These are phyloP conservation scores for Eurytoma californica DNA, from an alignment of 2,888 invertebrate genomes.

Conservation along the genomic window DNA sequence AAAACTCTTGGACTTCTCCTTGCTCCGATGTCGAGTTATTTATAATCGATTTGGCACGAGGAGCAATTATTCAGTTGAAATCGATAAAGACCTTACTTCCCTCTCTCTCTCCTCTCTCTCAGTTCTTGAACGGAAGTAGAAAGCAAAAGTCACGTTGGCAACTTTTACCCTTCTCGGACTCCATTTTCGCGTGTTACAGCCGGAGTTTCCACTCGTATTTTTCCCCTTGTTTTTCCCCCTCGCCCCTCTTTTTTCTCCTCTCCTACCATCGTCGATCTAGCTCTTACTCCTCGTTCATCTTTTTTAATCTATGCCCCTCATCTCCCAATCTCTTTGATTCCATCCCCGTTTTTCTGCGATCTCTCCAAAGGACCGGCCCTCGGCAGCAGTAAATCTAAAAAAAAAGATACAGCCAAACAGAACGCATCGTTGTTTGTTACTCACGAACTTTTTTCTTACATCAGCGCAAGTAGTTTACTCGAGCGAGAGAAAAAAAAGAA, in stretches of 20 bases:
- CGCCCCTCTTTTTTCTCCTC: not conserved
- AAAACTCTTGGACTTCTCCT: conserved; percentile 26
- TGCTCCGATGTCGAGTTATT: conserved; percentile 35
- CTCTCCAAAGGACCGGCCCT: too few species aligned
- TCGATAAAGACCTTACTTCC: conserved; percentile 29
- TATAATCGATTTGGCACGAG: conserved; percentile 55
- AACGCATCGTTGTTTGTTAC: too few species aligned
- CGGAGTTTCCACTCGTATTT: conserved; percentile 12
- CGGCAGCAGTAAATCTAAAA: too few species aligned
- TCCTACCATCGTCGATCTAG: not conserved
- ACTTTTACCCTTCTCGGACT: conserved; percentile 12
- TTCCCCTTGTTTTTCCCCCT: not conserved
- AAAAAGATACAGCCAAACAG: too few species aligned
- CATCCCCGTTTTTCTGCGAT: not conserved
- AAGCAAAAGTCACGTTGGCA: conserved; percentile 43
- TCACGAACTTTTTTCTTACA: not conserved
- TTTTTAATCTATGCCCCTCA: conserved; percentile 32
- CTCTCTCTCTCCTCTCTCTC: not conserved
- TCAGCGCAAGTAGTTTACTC: not conserved
- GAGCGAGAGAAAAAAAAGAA: too few species aligned
- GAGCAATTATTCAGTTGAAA: conserved; percentile 55
- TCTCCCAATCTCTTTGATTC: conserved; percentile 15
- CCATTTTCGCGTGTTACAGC: conserved; percentile 10
- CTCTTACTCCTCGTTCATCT: conserved; percentile 9
- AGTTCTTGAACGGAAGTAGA: not conserved